Evolutionary conservation across 2,888 invertebrate species (phyloP), one percentile per base, ranked within the genome.

Genomic region (Unio delphinus): DNA sequence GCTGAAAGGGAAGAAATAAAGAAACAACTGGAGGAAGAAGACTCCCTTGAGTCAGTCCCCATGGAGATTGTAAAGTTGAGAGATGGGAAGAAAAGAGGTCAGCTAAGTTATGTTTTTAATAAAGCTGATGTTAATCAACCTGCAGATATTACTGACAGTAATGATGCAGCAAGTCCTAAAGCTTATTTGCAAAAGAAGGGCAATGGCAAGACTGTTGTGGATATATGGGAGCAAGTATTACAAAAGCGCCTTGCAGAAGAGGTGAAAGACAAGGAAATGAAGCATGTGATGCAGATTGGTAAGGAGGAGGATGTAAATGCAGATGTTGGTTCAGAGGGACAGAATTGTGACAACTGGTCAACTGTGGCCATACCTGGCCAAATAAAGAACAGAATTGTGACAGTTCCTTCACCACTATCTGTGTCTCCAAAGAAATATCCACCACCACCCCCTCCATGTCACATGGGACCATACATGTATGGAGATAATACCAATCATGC

Each of bases 181-280:
- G 60, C 61, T 23, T 20, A 66, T 64, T 45, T 45, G 45, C 8
- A 15, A 45, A 45, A 11, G 3, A n/a, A 15, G n/a, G 55, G 30
- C 30, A 30, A 59, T 17, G 67, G 65, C 58, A 64, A 45, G 17
- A 74, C 73, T 64, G 64, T 67, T n/a, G 69, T 74, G 5, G 62
- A 72, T 0, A 87, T 83, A 65, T 87, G 87, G 87, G 88, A 87
- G 61, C 68, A 68, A 3, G 59, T 86, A 56, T 69, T 88, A 54
- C 86, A 86, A 73, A 83, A 81, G 55, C 71, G 87, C 0, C 75
- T 87, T 3, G 76, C 86, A 7, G 84, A 86, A 30, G 87, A 88
- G 60, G 85, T 88, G 6, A 88, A 89, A 68, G 80, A 83, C 67
- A 83, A 84, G 62, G 87, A 87, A 71, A 67, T 87, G 64, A 79